These are phyloP conservation scores for Protobothrops mucrosquamatus DNA, from an alignment of 2,113 vertebrate genomes.

Conservation along the genomic window DNA sequence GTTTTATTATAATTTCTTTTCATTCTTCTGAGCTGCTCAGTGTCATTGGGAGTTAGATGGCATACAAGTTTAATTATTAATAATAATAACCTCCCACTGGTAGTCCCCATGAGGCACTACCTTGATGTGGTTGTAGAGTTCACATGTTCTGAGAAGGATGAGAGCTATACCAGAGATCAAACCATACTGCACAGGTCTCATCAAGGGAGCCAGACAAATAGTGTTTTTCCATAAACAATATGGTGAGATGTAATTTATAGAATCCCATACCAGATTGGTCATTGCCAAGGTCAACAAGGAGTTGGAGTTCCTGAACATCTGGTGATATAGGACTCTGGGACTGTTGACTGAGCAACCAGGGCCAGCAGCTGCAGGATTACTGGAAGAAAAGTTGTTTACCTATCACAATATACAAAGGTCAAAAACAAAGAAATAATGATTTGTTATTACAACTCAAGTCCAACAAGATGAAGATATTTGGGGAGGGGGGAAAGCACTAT, in stretches of 20 bases:
- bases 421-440: background rate
- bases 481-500: no score
- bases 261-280: background rate
- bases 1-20: background rate
- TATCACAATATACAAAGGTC: background rate
- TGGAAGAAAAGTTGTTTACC: background rate
- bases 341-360: background rate
- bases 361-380: background rate
- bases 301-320: background rate
- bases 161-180: background rate
- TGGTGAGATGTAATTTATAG: background rate
- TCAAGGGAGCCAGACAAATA: background rate
- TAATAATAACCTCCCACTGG: background rate
- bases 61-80: background rate
- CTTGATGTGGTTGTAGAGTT: background rate
- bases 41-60: background rate
- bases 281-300: background rate
- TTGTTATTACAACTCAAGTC: background rate
- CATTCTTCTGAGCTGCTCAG: background rate
- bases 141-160: background rate
- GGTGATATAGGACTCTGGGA: background rate
- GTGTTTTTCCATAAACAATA: background rate
- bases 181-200: background rate
- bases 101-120: no score
- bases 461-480: background rate